phyloP scores from a whole-genome alignment of 2,888 invertebrate species.

The Ophion slaviceki region DNA sequence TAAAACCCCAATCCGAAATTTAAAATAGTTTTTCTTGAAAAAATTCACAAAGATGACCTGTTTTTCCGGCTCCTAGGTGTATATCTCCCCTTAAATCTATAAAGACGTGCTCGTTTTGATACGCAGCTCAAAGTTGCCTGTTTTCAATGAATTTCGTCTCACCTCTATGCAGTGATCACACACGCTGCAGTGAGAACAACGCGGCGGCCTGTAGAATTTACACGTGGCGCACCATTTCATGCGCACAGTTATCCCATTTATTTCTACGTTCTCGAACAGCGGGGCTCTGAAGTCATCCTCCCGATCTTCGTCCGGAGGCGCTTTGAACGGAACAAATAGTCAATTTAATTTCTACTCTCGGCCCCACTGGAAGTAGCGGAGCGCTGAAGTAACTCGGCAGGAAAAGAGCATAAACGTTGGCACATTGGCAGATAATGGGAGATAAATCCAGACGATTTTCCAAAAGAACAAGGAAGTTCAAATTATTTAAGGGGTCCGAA shows the following conservation, averaged over 20 bases:
- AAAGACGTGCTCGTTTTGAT: background rate
- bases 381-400: background rate
- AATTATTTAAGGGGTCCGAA: too few relatives aligned
- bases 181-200: constrained; percentile 99
- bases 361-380: background rate
- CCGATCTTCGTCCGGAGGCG: constrained; percentile 97
- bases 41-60: too few relatives aligned
- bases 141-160: constrained; percentile 43
- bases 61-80: too few relatives aligned
- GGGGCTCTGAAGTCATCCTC: constrained; percentile 99
- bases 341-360: background rate
- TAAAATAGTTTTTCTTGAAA: too few relatives aligned
- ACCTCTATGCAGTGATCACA: constrained; percentile 99
- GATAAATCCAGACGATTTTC: too few relatives aligned
- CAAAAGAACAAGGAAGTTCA: too few relatives aligned
- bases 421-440: too few relatives aligned
- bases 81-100: background rate
- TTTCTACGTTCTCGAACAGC: constrained; percentile 98
- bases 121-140: background rate
- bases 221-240: constrained; percentile 99
- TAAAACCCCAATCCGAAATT: too few relatives aligned
- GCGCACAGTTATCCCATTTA: constrained; percentile 98
- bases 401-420: background rate
- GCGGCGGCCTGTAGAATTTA: constrained; percentile 99
- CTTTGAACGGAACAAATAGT: constrained; percentile 83